Evolutionary conservation across 2,113 vertebrate species (phyloP).

Genomic region (Psettodes erumei): DNA sequence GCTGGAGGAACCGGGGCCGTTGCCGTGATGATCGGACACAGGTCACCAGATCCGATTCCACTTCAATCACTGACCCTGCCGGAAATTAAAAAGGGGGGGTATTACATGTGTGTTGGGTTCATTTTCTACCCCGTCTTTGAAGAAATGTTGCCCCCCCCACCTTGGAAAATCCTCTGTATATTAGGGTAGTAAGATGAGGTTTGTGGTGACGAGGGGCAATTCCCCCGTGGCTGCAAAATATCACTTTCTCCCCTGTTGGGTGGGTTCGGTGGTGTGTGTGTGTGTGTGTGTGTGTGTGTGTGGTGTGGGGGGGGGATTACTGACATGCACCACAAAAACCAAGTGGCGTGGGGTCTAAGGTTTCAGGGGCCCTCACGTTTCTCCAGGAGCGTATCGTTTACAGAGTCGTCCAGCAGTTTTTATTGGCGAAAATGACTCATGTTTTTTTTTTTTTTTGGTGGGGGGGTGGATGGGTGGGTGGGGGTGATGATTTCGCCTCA

Average conservation of each 20-base stretch:
- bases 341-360: conserved; percentile 63
- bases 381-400: conserved; percentile 74
- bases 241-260: conserved; percentile 75
- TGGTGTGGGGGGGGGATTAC: conserved; percentile 73
- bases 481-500: conserved; percentile 64
- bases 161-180: conserved; percentile 46
- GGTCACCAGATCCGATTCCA: conserved; percentile 44
- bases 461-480: too few species aligned
- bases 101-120: background rate
- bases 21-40: too few species aligned
- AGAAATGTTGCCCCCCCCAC: background rate
- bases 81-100: background rate
- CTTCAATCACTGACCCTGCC: conserved; percentile 38
- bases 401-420: conserved; percentile 79
- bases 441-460: too few species aligned
- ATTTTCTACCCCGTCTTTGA: conserved; percentile 25
- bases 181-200: conserved; percentile 68
- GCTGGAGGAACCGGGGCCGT: conserved; percentile 15
- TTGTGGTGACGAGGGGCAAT: conserved; percentile 74
- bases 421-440: conserved; percentile 79
- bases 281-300: too few species aligned
- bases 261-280: too few species aligned
- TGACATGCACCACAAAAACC: conserved; percentile 79
- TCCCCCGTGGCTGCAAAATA: conserved; percentile 80
- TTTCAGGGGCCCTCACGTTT: conserved; percentile 76